Base-by-base conservation (phyloP, 35 echinoderm and acorn worm genomes). In the Strongylocentrotus purpuratus region DNA sequence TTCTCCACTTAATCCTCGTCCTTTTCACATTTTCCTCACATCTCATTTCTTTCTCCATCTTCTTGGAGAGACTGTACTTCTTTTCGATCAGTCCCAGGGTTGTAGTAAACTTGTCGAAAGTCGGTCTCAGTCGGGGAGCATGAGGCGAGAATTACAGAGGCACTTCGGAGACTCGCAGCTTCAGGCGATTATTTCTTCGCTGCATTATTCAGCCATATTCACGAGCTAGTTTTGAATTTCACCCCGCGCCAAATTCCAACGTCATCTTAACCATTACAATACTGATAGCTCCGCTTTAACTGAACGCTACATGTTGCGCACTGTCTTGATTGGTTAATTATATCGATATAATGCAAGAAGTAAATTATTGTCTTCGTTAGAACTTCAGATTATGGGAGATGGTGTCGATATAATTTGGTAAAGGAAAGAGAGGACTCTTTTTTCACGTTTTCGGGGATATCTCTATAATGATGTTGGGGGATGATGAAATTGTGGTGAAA, bases 21-120 rank as follows among this genome's bases (percentile, higher is more conserved):
- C 65, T 78, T 1, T 78, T 28, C 65, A 1, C 25, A 78, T 78
- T 78, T 78, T 70, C 0, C n/a, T 78, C 28, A 28, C 22, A 78
- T 9, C 65, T 78, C 65, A 4, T 78, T 78, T 28, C 65, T 78
- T 12, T 78, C 65, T 78, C 65, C 28, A 78, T 78, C 65, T 78
- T 78, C 8, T n/a, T 78, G 65, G 65, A 78, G 4, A 28, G 20
- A 78, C 65, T 28, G 65, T 78, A 78, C 65, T n/a, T 4, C 22
- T 14, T 28, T 78, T 15, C 20, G 65, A 78, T 22, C 20, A 28
- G 65, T 78, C 65, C 65, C 65, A 78, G 65, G 65, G 65, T n/a
- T n/a, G 65, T n/a, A 78, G 65, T 78, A 78, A 78, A 78, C 65
- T 78, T 78, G 65, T 78, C 65, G 65, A 78, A 78, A 78, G 4